These are phyloP conservation scores for Invenusta paracnida DNA, from an alignment of 2,888 invertebrate genomes.

Conservation along the genomic window DNA sequence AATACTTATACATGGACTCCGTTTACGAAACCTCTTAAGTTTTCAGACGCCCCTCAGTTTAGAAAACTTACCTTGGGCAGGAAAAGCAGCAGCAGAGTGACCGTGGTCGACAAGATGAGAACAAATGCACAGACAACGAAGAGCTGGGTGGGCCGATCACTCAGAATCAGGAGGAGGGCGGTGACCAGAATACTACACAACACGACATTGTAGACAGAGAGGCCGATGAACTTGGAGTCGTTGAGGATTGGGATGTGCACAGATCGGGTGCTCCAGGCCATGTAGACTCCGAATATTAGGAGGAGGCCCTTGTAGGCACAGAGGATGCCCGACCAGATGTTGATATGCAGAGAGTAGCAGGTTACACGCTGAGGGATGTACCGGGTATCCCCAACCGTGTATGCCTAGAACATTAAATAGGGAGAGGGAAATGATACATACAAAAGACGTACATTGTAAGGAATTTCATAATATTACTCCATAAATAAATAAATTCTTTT, in stretches of 20 bases:
- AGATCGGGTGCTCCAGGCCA: constrained; percentile 82
- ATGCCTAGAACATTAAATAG: not conserved
- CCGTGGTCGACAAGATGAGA: constrained; percentile 78
- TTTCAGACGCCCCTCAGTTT: too few relatives aligned
- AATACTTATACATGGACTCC: too few relatives aligned
- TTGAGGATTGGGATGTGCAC: constrained; percentile 85
- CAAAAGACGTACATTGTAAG: too few relatives aligned
- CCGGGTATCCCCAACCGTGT: constrained; percentile 52
- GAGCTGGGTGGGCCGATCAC: constrained; percentile 64
- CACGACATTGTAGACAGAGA: constrained; percentile 76
- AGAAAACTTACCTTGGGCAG: constrained; percentile 78
- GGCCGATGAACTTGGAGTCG: constrained; percentile 83
- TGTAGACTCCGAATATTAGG: constrained; percentile 81
- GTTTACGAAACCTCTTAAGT: too few relatives aligned
- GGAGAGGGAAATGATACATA: too few relatives aligned
- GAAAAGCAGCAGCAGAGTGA: constrained; percentile 78
- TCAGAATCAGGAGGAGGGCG: constrained; percentile 78
- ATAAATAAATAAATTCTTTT: too few relatives aligned
- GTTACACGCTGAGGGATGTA: constrained; percentile 71
- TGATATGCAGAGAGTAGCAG: constrained; percentile 78
- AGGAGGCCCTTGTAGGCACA: constrained; percentile 84
- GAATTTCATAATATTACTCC: too few relatives aligned
- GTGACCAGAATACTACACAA: constrained; percentile 81
- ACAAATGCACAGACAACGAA: constrained; percentile 57
- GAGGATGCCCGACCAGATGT: constrained; percentile 81